Base-by-base conservation (phyloP, 2,797 vertebrate genomes). In the Sebastes trivittatus region DNA sequence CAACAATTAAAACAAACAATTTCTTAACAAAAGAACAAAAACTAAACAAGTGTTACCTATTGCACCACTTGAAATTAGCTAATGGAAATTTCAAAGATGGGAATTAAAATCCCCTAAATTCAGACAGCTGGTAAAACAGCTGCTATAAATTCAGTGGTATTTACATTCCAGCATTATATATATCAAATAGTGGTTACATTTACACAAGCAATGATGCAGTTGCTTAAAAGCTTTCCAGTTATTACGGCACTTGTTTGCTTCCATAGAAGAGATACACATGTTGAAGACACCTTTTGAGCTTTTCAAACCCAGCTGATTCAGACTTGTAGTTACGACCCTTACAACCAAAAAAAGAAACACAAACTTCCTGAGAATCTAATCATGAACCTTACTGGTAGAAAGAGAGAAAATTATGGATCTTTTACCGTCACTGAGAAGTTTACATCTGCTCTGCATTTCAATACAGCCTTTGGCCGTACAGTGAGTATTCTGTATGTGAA, bases 361-460 rank as follows among this genome's bases (percentile, higher is more conserved):
- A 46, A 46, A 95, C 96, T 97, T 98, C 97, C 98, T 98, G 97
- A 98, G 98, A 98, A 95, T 97, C 96, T 95, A 96, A 93, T 95
- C 93, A 95, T 96, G 96, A 97, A 97, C 96, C 96, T 96, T 95
- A 96, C 96, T 96, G 95, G 97, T 96, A 97, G 94, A 96, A 95
- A 93, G 90, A 93, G 90, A 93, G 92, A 93, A 93, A 89, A 86
- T 86, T 46, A 85, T 82, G 92, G 80, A 84, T 88, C 60, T 86
- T 90, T 88, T 85, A 86, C 79, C 32, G 74, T 90, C 79, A 89
- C 89, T 93, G 89, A 94, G 83, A 84, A 74, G 78, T 86, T 89
- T 38, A 64, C 79, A 81, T 88, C 83, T 85, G 85, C 78, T 89
- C 65, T 87, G 84, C 73, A 72, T 87, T 83, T 91, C 72, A 84